Evolutionary conservation across 2,888 invertebrate genomes (phyloP).

Genomic region (Melieria picta): DNA sequence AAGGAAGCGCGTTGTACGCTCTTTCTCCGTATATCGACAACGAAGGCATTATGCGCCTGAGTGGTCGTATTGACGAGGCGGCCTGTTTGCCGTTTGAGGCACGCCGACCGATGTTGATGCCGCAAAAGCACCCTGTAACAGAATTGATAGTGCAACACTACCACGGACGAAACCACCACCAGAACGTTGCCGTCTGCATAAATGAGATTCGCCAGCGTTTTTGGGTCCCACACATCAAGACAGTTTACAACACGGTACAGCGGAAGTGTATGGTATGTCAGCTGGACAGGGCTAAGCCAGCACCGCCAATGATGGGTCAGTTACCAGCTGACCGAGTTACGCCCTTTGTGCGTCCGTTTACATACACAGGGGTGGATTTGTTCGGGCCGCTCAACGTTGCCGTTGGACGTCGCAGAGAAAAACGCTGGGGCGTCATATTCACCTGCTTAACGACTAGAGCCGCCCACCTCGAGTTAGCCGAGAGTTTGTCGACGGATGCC

Average conservation of each 20-base stretch:
- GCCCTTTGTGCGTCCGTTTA: conserved; percentile 35
- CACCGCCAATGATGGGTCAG: conserved; percentile 35
- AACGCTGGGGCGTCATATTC: conserved; percentile 35
- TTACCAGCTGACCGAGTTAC: conserved; percentile 36
- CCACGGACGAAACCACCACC: conserved; percentile 22
- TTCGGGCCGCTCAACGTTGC: conserved; percentile 32
- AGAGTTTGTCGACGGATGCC: conserved; percentile 34
- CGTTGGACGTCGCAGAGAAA: conserved; percentile 33
- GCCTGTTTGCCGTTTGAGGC: conserved; percentile 26
- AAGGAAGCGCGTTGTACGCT: conserved; percentile 9
- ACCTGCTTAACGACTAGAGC: conserved; percentile 18
- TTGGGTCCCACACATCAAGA: conserved; percentile 27
- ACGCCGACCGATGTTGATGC: conserved; percentile 32
- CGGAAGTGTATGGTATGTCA: conserved; percentile 16
- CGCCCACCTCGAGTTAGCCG: conserved; percentile 32
- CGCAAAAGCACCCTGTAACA: conserved; percentile 13
- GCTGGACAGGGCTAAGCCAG: conserved; percentile 32
- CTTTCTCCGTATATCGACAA: background rate
- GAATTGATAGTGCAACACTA: conserved; percentile 10
- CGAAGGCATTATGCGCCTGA: conserved; percentile 13
- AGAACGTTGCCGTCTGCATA: conserved; percentile 10
- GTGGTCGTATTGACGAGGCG: conserved; percentile 34
- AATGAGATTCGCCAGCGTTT: conserved; percentile 32
- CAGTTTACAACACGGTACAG: conserved; percentile 19
- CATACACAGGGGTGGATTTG: conserved; percentile 36